A percentile compares a stretch with the other conserved stretches of the same genome.
Evolutionary conservation across 2,888 invertebrate genomes (phyloP).

Genomic region (Seira musarum): DNA sequence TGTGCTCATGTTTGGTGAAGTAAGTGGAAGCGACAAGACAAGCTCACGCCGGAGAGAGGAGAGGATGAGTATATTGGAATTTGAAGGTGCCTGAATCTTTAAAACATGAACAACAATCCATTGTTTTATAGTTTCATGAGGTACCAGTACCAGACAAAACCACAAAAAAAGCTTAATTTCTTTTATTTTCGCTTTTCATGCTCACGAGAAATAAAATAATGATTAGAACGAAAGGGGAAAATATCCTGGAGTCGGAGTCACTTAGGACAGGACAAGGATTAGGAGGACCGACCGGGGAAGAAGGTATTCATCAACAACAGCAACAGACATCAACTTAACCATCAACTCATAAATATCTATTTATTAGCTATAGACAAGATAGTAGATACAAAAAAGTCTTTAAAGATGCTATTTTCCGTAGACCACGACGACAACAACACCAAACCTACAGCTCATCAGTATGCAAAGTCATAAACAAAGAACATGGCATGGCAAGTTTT

Average conservation of each 20-base stretch:
- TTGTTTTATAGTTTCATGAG: too few species aligned
- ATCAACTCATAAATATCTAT: conserved; percentile 18
- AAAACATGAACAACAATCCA: too few species aligned
- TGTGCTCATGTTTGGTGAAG: background rate
- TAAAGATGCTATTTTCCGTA: conserved; percentile 4
- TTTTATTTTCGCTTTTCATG: background rate
- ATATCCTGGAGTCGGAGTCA: conserved; percentile 29
- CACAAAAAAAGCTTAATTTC: background rate
- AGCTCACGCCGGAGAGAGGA: too few species aligned
- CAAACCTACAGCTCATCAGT: too few species aligned
- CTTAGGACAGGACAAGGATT: conserved; percentile 26
- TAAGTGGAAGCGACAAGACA: conserved; percentile 9
- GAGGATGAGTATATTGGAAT: background rate
- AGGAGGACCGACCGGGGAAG: conserved; percentile 32
- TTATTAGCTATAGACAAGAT: conserved; percentile 31
- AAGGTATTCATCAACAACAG: too few species aligned
- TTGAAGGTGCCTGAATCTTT: too few species aligned
- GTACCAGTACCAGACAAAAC: conserved; percentile 13
- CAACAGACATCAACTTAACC: conserved; percentile 19
- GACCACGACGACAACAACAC: background rate
- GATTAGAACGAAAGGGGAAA: conserved; percentile 19
- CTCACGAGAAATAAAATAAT: background rate
- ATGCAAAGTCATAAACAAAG: conserved; percentile 52
- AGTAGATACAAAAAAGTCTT: too few species aligned
- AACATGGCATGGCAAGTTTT: conserved; percentile 37